Evolutionary conservation across 1,140 invertebrate genomes (phyloP).

Genomic region (Sitodiplosis mosellana): DNA sequence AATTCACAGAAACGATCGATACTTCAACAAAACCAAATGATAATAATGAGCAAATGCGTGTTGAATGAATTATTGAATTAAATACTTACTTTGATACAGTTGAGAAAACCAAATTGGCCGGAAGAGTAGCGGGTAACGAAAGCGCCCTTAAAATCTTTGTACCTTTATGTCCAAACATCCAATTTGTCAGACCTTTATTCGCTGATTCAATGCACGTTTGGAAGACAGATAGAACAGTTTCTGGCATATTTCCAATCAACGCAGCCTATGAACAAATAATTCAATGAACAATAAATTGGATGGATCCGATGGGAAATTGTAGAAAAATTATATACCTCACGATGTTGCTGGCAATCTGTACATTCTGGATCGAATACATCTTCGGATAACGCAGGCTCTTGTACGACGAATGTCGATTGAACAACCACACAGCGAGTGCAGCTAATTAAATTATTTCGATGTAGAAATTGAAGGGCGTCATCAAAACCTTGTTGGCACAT

Average conservation of each 20-base stretch:
- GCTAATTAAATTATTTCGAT: conserved; percentile 76
- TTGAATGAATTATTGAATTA: too few species aligned
- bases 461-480: conserved; percentile 82
- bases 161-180: conserved; percentile 64
- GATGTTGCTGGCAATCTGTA: conserved; percentile 61
- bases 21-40: too few species aligned
- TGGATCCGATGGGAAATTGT: too few species aligned
- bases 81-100: conserved; percentile 60
- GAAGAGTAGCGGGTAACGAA: conserved; percentile 65
- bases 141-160: conserved; percentile 61
- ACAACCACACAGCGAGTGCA: conserved; percentile 69
- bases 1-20: too few species aligned
- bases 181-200: conserved; percentile 76
- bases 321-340: too few species aligned
- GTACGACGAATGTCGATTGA: conserved; percentile 60
- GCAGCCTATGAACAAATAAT: too few species aligned
- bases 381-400: conserved; percentile 31
- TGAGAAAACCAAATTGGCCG: conserved; percentile 67
- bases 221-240: conserved; percentile 67
- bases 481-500: conserved; percentile 98
- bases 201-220: conserved; percentile 82
- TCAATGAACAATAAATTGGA: too few species aligned
- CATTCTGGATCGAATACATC: conserved; percentile 66
- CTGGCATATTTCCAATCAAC: conserved; percentile 65
- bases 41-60: too few species aligned